Conservation (phyloP, 2,888 invertebrate genomes). For the Diloba caeruleocephala region DNA sequence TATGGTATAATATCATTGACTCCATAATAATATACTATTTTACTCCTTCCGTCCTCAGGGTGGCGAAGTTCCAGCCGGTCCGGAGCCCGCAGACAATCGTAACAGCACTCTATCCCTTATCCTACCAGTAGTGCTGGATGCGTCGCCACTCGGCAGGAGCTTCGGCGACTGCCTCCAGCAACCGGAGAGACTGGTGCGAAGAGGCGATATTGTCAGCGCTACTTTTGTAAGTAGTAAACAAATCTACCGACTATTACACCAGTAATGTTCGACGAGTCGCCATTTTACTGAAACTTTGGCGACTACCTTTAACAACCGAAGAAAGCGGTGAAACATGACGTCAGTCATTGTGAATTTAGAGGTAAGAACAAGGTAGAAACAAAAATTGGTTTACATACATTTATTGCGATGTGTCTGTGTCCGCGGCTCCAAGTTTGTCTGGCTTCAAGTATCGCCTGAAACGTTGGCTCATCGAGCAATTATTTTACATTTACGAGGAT, state of each 20-base stretch:
- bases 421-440: too few species aligned
- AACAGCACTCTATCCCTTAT: conserved; percentile 92
- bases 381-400: too few species aligned
- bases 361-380: too few species aligned
- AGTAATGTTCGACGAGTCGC: not conserved
- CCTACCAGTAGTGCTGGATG: conserved; percentile 93
- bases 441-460: too few species aligned
- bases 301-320: too few species aligned
- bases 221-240: conserved; percentile 93
- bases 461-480: too few species aligned
- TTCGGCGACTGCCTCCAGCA: conserved; percentile 93
- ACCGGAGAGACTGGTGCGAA: conserved; percentile 89
- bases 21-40: too few species aligned
- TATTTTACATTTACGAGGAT: too few species aligned
- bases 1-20: too few species aligned
- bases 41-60: conserved; percentile 77
- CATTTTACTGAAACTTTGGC: too few species aligned
- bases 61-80: conserved; percentile 87
- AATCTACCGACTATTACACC: not conserved
- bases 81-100: conserved; percentile 92
- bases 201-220: conserved; percentile 91
- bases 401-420: too few species aligned
- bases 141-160: conserved; percentile 89
- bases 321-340: not conserved
- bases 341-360: too few species aligned